Conservation (phyloP, 1,140 invertebrate species). For the Andricus grossulariae region DNA sequence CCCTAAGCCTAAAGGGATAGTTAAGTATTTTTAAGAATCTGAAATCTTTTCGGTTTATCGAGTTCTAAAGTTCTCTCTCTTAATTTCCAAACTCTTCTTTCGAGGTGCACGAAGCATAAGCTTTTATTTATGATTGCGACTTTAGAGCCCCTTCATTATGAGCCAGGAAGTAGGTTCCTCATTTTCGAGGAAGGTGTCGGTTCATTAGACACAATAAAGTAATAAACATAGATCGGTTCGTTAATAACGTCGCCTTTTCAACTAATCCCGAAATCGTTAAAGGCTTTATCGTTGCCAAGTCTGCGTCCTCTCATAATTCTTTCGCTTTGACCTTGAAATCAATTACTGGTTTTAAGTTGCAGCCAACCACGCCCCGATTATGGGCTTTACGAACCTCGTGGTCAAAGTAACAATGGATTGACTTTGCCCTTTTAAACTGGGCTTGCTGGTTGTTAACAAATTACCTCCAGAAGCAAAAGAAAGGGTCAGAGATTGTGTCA, state of each 20-base stretch:
- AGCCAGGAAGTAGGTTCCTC: too few relatives aligned
- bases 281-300: constrained; percentile 23
- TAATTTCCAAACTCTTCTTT: too few relatives aligned
- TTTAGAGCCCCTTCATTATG: too few relatives aligned
- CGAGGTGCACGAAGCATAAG: too few relatives aligned
- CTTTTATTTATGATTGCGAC: too few relatives aligned
- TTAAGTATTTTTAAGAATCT: too few relatives aligned
- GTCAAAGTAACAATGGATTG: not conserved
- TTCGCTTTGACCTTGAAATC: constrained; percentile 12
- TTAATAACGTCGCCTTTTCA: not conserved
- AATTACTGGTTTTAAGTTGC: constrained; percentile 8
- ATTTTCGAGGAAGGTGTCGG: too few relatives aligned
- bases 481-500: not conserved
- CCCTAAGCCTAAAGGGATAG: too few relatives aligned
- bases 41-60: too few relatives aligned
- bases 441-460: not conserved
- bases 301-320: constrained; percentile 29
- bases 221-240: not conserved
- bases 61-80: too few relatives aligned
- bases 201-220: too few relatives aligned
- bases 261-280: constrained; percentile 22
- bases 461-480: not conserved
- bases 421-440: not conserved
- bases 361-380: not conserved
- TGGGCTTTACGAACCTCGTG: not conserved